These are phyloP conservation scores for Pachyramphus minor DNA, from an alignment of 2,113 vertebrate genomes.

Conservation along the genomic window DNA sequence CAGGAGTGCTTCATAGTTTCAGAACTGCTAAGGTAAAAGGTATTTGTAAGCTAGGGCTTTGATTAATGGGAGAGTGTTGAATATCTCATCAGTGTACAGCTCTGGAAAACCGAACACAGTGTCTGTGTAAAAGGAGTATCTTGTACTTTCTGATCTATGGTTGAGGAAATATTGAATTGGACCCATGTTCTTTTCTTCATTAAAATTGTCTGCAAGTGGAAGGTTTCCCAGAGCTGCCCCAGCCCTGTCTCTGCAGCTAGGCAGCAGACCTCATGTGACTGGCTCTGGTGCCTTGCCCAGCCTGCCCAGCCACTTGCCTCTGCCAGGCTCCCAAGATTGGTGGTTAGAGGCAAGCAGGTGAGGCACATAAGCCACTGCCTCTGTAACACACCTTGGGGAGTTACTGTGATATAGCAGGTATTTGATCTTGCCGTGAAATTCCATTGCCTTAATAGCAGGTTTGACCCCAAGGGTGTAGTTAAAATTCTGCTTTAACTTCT, in stretches of 20 bases:
- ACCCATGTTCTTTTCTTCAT: neutral
- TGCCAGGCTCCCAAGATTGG: neutral
- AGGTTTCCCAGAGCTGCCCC: constrained; percentile 11
- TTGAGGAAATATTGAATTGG: neutral
- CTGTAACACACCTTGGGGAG: neutral
- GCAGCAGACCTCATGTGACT: constrained; percentile 17
- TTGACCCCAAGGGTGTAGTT: neutral
- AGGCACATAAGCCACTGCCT: neutral
- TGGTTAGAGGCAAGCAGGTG: neutral
- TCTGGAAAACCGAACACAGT: neutral
- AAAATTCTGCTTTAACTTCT: neutral
- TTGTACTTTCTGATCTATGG: neutral
- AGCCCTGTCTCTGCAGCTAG: constrained; percentile 9
- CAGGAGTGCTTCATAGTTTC: neutral
- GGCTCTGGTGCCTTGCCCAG: constrained; percentile 26
- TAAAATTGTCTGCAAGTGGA: neutral
- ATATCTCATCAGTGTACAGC: neutral
- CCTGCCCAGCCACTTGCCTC: constrained; percentile 8
- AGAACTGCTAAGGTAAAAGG: neutral
- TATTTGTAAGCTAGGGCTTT: neutral
- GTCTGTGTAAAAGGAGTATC: neutral
- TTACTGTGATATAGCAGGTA: neutral
- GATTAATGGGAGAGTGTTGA: neutral
- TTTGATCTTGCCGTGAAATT: neutral
- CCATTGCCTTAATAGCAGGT: neutral